Base-by-base conservation (phyloP, 1,140 invertebrate genomes). In the Argopecten irradians region DNA sequence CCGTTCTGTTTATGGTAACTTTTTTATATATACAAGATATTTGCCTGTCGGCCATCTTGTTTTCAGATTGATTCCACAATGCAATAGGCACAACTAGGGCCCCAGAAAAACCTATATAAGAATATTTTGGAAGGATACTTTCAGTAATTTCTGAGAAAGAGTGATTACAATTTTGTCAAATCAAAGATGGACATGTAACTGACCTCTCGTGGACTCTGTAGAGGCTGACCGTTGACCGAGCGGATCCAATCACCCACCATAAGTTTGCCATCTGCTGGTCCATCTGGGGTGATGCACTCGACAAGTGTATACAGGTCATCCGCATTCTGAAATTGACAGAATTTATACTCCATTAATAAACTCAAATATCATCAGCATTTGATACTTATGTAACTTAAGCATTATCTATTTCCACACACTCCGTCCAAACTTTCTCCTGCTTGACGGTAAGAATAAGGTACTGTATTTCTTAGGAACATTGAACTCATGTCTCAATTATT, bases 221-320 rank as follows among this genome's bases (percentile, higher is more conserved):
- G 71, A 82, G 90, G 84, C n/a, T 89, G 86, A 8, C 90, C 90
- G 86, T 91, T 87, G 33, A 91, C 86, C 28, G 90, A 91, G 43
- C 90, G 86, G 84, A 91, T 91, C 83, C 84, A 91, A 46, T 91
- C 90, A 33, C 90, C 90, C n/a, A 91, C 82, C 88, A 91, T 89
- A 8, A 91, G 83, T 41, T 87, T 89, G 19, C 90, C 90, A 34
- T 87, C 88, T 33, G 90, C 90, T 28, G 88, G 90, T 39, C 83
- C 71, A 13, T 86, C 90, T 16, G 43, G 43, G 9, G 41, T 87
- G 2, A 91, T 88, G 28, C 83, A 28, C 5, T 83, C 86, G n/a
- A 91, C 88, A 22, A 91, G 39, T 28, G 88, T 91, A 34, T 89
- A 91, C 88, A 82, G 87, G 39, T 91, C 90, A 82, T 90, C 89